A percentile compares a stretch with the other conserved stretches of the same genome.
Conservation (phyloP, 2,113 vertebrate genomes). For the Pseudois nayaur region DNA sequence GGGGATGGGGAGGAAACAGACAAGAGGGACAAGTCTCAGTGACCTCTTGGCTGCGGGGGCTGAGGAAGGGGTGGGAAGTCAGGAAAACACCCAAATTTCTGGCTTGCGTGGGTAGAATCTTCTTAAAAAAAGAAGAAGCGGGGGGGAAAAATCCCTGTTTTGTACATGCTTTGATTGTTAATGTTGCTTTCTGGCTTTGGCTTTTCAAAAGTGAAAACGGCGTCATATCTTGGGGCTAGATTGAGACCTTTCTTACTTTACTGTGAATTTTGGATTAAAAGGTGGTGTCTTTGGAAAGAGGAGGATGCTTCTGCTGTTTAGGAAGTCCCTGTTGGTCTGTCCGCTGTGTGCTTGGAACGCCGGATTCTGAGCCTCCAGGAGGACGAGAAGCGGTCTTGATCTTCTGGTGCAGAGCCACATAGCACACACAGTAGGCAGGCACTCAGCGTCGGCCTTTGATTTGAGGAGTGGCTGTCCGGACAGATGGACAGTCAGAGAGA, state of each 20-base stretch:
- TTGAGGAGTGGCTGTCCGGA: neutral
- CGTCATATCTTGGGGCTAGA: neutral
- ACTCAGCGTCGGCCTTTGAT: neutral
- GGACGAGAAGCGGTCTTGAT: neutral
- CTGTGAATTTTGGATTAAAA: neutral
- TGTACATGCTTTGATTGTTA: neutral
- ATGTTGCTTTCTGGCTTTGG: neutral
- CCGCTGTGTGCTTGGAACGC: neutral
- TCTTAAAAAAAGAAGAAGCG: neutral
- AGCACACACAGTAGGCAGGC: neutral
- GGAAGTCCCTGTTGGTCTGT: neutral
- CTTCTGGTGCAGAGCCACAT: neutral
- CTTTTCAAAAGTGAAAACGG: neutral
- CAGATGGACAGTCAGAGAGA: accelerated
- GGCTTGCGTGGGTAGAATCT: neutral
- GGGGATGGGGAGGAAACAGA: no score
- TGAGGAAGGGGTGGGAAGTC: neutral
- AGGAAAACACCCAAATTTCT: constrained; percentile 3
- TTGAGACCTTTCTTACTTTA: neutral
- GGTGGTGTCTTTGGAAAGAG: neutral
- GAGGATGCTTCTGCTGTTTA: neutral
- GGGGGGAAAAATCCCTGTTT: accelerated
- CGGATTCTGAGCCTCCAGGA: neutral
- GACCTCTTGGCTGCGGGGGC: neutral
- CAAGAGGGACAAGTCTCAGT: neutral